A percentile compares a stretch with the other conserved stretches of the same genome.
These are phyloP conservation scores for Microcebus lehilahytsara DNA, from an alignment of 2,113 vertebrate species.

Conservation along the genomic window DNA sequence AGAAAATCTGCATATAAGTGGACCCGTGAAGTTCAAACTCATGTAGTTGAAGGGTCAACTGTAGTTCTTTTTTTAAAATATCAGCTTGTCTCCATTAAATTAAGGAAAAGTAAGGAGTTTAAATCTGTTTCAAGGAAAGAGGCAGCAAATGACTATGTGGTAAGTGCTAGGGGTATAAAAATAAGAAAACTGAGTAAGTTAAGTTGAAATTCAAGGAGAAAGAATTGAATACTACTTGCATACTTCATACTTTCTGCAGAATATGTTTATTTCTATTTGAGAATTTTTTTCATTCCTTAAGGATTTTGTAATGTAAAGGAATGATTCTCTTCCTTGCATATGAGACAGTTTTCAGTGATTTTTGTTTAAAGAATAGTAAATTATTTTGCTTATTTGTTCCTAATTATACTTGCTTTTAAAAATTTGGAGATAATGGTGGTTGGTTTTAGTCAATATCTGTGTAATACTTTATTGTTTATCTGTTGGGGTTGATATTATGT, in stretches of 20 bases:
- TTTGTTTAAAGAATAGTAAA: conserved; percentile 3
- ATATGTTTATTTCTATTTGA: conserved; percentile 8
- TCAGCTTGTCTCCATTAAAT: conserved; percentile 5
- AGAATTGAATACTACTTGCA: background rate
- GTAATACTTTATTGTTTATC: background rate
- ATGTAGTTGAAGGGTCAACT: background rate
- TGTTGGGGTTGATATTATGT: conserved; percentile 34
- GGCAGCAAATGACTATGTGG: background rate
- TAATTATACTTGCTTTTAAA: conserved; percentile 44
- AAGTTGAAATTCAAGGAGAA: background rate
- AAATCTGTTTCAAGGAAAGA: background rate
- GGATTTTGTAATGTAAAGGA: conserved; percentile 28
- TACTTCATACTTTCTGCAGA: background rate
- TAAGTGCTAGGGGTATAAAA: background rate
- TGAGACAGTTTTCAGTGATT: conserved; percentile 29
- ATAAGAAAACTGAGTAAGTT: background rate
- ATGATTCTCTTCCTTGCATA: background rate
- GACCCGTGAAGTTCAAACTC: background rate
- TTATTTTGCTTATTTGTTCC: conserved; percentile 38
- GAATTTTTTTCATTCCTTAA: background rate
- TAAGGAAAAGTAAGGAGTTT: background rate
- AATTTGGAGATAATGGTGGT: background rate
- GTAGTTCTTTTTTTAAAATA: conserved; percentile 31
- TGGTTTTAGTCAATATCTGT: background rate
- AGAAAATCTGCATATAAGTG: background rate